Evolutionary conservation across 1,140 invertebrate species (phyloP).

Genomic region (Melitaea cinxia): DNA sequence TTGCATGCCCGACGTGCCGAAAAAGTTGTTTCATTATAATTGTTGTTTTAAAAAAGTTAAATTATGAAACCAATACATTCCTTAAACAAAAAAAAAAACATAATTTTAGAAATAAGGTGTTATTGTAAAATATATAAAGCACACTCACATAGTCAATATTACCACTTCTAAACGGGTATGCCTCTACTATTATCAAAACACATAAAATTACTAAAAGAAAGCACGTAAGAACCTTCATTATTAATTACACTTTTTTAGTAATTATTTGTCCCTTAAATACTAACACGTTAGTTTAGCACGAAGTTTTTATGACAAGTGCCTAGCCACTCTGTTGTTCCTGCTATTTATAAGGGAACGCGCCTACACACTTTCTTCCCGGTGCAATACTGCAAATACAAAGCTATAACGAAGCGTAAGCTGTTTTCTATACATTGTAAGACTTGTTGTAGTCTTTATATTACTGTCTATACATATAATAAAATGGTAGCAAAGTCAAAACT

Average conservation of each 20-base stretch:
- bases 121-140: conserved; percentile 4
- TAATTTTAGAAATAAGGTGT: too few species aligned
- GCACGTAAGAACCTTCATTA: conserved; percentile 46
- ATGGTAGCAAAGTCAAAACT: too few species aligned
- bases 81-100: too few species aligned
- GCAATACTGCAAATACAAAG: not conserved
- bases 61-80: too few species aligned
- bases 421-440: not conserved
- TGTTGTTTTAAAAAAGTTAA: too few species aligned
- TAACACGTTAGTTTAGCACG: conserved; percentile 13
- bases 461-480: too few species aligned
- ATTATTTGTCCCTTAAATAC: not conserved
- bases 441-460: too few species aligned
- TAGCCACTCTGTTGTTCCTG: conserved; percentile 41
- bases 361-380: conserved; percentile 37
- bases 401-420: not conserved
- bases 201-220: conserved; percentile 50
- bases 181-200: conserved; percentile 40
- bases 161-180: conserved; percentile 44
- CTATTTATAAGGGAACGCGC: conserved; percentile 59
- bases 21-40: too few species aligned
- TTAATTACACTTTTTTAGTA: conserved; percentile 5
- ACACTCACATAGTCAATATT: conserved; percentile 71
- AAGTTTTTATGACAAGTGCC: conserved; percentile 42
- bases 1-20: too few species aligned